These are phyloP conservation scores for Lepidotrigona ventralis DNA, from an alignment of 1,140 invertebrate genomes.

Conservation along the genomic window DNA sequence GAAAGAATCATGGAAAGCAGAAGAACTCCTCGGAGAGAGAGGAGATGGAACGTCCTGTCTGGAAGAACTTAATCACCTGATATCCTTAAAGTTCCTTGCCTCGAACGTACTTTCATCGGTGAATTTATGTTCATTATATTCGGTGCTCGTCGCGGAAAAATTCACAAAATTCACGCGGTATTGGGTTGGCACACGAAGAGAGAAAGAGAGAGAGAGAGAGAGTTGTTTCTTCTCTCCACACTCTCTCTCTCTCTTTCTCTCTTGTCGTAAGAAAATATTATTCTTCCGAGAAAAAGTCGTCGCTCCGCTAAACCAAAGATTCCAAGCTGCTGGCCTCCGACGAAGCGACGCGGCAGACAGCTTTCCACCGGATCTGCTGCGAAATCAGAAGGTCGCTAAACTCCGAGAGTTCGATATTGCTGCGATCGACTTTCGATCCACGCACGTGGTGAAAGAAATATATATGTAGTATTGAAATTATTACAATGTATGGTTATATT, in stretches of 20 bases:
- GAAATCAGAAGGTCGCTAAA: conserved; percentile 32
- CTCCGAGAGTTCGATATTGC: background rate
- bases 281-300: conserved; percentile 63
- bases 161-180: conserved; percentile 56
- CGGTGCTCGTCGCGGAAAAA: conserved; percentile 65
- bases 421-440: too few relatives aligned
- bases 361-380: conserved; percentile 31
- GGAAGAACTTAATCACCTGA: conserved; percentile 69
- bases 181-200: conserved; percentile 43
- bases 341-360: background rate
- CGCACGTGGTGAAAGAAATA: too few relatives aligned
- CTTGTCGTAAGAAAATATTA: conserved; percentile 66
- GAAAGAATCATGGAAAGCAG: background rate
- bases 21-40: background rate
- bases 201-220: conserved; percentile 48
- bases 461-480: too few relatives aligned
- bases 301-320: conserved; percentile 32
- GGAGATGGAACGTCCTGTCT: background rate
- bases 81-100: conserved; percentile 68
- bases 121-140: conserved; percentile 72
- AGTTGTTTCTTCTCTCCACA: conserved; percentile 50
- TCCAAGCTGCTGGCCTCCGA: conserved; percentile 2
- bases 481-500: too few relatives aligned
- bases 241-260: background rate
- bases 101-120: conserved; percentile 65